phyloP scores from a whole-genome alignment of 2,888 invertebrate genomes.

The Clistopyga incitator region DNA sequence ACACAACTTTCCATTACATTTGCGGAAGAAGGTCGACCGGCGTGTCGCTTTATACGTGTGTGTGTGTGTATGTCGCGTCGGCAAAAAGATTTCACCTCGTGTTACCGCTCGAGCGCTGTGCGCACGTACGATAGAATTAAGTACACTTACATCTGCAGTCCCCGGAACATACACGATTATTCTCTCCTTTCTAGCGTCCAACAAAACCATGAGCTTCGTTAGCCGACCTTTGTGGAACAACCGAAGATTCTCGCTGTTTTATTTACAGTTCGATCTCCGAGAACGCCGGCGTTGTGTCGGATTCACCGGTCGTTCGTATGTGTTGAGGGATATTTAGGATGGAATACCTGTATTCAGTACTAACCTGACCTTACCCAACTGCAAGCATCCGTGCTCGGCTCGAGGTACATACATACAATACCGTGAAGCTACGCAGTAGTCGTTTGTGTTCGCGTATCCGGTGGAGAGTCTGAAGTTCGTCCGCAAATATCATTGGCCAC shows the following conservation, averaged over 20 bases:
- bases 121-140: conserved; percentile 48
- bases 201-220: conserved; percentile 2
- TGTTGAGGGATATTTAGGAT: background rate
- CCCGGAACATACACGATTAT: conserved; percentile 30
- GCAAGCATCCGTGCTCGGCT: conserved; percentile 42
- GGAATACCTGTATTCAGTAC: conserved; percentile 51
- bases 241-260: background rate
- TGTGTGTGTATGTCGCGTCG: conserved; percentile 56
- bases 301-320: conserved; percentile 27
- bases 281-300: conserved; percentile 18
- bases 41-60: conserved; percentile 65
- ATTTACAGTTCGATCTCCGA: conserved; percentile 32
- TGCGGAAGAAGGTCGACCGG: conserved; percentile 74
- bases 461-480: too few relatives aligned
- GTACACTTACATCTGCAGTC: conserved; percentile 24
- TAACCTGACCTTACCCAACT: conserved; percentile 65
- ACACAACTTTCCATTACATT: conserved; percentile 75
- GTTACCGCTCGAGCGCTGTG: conserved; percentile 54
- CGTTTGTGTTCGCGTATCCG: background rate
- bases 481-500: too few relatives aligned
- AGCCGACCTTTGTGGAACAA: conserved; percentile 6
- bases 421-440: background rate
- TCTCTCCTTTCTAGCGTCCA: conserved; percentile 20
- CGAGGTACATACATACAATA: conserved; percentile 2
- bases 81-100: conserved; percentile 68